Conservation (phyloP, 2,888 invertebrate genomes). For the Patella caerulea region DNA sequence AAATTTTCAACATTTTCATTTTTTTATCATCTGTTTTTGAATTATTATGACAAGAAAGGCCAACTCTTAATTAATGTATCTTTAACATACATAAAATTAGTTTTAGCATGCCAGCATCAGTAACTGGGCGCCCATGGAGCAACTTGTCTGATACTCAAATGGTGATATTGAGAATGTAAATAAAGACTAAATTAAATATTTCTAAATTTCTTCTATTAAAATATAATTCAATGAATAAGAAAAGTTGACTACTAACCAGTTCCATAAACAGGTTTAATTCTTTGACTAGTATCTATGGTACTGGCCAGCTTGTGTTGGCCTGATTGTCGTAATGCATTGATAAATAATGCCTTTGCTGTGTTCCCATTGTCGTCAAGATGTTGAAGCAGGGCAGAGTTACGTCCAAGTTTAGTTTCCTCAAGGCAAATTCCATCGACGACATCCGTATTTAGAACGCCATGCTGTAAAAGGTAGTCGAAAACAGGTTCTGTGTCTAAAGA, state of each 20-base stretch:
- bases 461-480: slow-evolving; percentile 67
- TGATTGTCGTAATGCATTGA: slow-evolving; percentile 67
- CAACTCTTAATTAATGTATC: too few species aligned
- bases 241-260: slow-evolving; percentile 42
- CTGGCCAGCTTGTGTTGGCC: slow-evolving; percentile 68
- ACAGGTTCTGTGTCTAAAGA: slow-evolving; percentile 66
- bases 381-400: slow-evolving; percentile 61
- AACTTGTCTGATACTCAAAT: too few species aligned
- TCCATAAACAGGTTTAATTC: slow-evolving; percentile 63
- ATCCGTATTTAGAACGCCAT: slow-evolving; percentile 60
- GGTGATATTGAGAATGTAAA: too few species aligned
- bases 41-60: too few species aligned
- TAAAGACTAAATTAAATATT: background rate
- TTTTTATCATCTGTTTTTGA: too few species aligned
- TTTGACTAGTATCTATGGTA: slow-evolving; percentile 57
- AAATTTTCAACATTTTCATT: too few species aligned
- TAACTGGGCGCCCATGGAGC: too few species aligned
- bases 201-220: background rate
- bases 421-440: slow-evolving; percentile 50
- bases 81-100: too few species aligned
- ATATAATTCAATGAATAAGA: background rate
- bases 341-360: slow-evolving; percentile 62
- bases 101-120: too few species aligned
- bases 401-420: slow-evolving; percentile 45
- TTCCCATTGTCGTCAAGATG: slow-evolving; percentile 62